Base-by-base conservation (phyloP, 2,888 invertebrate species). In the Pomacea canaliculata region DNA sequence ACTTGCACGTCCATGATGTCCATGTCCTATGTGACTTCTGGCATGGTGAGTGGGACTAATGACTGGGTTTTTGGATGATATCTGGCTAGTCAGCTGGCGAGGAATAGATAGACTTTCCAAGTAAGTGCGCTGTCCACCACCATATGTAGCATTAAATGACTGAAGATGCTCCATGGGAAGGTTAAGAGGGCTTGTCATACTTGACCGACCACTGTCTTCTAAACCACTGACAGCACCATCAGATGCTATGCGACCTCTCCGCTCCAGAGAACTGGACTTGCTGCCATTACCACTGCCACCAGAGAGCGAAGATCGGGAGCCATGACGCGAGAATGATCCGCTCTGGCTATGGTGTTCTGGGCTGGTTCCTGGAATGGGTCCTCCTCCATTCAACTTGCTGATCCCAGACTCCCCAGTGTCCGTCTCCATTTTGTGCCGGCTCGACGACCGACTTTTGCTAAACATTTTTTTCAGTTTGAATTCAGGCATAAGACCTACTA, bases 171-270 rank as follows among this genome's bases (percentile, higher is more conserved):
- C 86, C 80, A 85, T 83, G 49, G 87, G 86, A 68, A 89, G 81
- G 77, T 86, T 86, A 27, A 88, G 82, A 3, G 88, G 89, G 79
- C 87, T 87, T 68, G 81, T 83, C 67, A 83, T 82, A 16, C 85
- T 66, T 49, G 69, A 67, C 1, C 70, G 70, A 19, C 73, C 72
- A 59, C 63, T 71, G 70, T 76, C 69, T 46, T 70, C 74, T 49
- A 74, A 62, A 37, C 78, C 80, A 27, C 75, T 73, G 65, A 74
- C 78, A 27, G 82, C 82, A 16, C 84, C 84, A 68, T 81, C 81
- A 10, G 81, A 81, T n/a, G 79, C 77, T 48, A 80, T 79, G 48
- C 81, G 78, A 37, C 76, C 73, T 65, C 81, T 69, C 51, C 80
- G 76, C 59, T 80, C 80, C 62, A 74, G 60, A 9, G 74, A 74